These are phyloP conservation scores for Sepiola atlantica DNA, from an alignment of 2,888 invertebrate species.

Conservation along the genomic window DNA sequence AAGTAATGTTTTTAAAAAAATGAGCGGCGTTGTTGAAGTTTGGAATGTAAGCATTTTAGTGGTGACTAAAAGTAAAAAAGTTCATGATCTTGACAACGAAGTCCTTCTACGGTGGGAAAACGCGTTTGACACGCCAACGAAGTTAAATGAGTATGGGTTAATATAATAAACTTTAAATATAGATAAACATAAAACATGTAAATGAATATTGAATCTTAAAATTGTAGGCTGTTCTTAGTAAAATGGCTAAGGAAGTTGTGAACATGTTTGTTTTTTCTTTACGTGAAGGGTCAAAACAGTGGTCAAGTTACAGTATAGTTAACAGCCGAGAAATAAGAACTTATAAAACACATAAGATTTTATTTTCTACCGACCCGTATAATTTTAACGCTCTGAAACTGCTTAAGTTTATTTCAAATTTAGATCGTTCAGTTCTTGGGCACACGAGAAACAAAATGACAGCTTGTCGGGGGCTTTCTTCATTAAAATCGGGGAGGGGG, in stretches of 20 bases:
- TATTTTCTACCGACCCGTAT: too few species aligned
- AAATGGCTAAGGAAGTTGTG: neutral
- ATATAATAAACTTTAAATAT: neutral
- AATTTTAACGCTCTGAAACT: too few species aligned
- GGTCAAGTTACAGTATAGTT: too few species aligned
- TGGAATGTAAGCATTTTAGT: neutral
- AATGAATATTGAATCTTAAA: neutral
- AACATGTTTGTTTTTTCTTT: neutral
- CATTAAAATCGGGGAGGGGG: too few species aligned
- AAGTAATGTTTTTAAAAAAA: neutral
- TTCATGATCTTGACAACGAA: neutral
- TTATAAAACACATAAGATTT: too few species aligned
- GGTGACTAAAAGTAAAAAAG: neutral
- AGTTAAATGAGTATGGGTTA: neutral
- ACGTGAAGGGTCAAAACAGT: too few species aligned
- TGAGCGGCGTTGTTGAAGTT: neutral
- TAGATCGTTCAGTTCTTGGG: too few species aligned
- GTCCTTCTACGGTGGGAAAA: neutral
- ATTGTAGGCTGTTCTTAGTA: neutral
- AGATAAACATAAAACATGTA: neutral
- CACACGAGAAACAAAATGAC: too few species aligned
- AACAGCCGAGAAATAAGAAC: too few species aligned
- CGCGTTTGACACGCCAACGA: neutral
- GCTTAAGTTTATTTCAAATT: too few species aligned
- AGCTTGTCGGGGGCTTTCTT: too few species aligned